Percentiles rank a stretch among this genome's conserved stretches.
These are phyloP conservation scores for Brachyhypopomus occidentalis DNA, from an alignment of 2,113 vertebrate species.

Conservation along the genomic window DNA sequence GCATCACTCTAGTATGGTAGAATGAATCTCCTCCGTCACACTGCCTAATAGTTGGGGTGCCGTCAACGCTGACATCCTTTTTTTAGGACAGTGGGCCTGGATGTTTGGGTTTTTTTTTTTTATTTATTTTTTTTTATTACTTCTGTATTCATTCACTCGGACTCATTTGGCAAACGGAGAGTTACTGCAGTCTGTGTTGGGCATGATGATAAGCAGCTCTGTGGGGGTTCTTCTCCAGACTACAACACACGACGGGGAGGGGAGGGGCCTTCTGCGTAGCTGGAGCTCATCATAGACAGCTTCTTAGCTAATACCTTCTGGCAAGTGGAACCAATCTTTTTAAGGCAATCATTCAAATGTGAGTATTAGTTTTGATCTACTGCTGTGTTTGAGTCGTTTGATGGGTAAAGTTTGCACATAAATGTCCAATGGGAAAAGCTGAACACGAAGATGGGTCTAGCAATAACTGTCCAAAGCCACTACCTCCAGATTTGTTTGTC, in stretches of 20 bases:
- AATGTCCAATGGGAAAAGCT: slow-evolving; percentile 19
- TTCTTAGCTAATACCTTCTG: not conserved
- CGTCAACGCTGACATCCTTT: not conserved
- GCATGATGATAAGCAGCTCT: not conserved
- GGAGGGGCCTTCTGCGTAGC: not conserved
- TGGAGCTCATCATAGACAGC: not conserved
- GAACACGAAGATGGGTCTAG: slow-evolving; percentile 41
- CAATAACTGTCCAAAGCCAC: slow-evolving; percentile 1
- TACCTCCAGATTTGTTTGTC: slow-evolving; percentile 21
- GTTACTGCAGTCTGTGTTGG: not conserved
- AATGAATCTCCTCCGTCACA: not conserved
- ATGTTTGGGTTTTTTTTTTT: not conserved
- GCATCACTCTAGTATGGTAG: not conserved
- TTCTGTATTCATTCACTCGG: not conserved
- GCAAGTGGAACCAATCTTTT: slow-evolving; percentile 1
- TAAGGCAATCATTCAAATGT: not conserved
- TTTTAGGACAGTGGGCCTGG: not conserved
- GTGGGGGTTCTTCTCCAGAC: not conserved
- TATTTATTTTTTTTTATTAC: not conserved
- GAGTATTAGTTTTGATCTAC: slow-evolving; percentile 19
- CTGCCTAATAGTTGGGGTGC: not conserved
- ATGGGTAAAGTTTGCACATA: slow-evolving; percentile 22
- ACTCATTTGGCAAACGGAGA: not conserved
- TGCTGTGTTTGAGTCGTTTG: slow-evolving; percentile 4
- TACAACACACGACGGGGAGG: no score